Conservation (phyloP, 2,113 vertebrate genomes). For the Labrus mixtus region DNA sequence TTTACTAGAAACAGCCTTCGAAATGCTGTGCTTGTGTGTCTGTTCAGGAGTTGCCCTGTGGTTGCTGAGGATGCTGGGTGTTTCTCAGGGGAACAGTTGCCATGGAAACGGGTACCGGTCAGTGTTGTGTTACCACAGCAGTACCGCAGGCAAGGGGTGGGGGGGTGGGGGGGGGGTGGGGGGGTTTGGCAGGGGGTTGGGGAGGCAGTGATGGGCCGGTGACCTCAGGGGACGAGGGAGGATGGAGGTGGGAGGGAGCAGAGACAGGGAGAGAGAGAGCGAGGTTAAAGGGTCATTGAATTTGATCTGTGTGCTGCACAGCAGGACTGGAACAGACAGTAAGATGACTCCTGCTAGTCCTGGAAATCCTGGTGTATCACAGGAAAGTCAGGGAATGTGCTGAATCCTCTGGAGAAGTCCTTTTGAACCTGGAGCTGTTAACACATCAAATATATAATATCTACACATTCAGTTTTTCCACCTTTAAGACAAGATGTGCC, state of each 20-base stretch:
- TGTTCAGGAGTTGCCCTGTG: conserved; percentile 51
- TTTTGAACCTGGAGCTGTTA: conserved; percentile 4
- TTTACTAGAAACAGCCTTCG: conserved; percentile 69
- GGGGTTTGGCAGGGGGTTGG: conserved; percentile 1
- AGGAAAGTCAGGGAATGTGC: conserved; percentile 38
- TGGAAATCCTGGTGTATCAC: conserved; percentile 62
- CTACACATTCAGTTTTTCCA: background rate
- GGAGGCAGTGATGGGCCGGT: conserved; percentile 59
- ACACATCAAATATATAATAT: background rate
- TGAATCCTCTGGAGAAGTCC: conserved; percentile 21
- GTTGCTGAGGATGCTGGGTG: conserved; percentile 72
- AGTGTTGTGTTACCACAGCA: conserved; percentile 85
- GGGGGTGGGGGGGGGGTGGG: conserved; percentile 26
- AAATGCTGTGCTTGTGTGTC: conserved; percentile 15
- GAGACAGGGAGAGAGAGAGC: conserved; percentile 37
- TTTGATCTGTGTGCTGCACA: conserved; percentile 68
- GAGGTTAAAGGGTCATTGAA: conserved; percentile 78
- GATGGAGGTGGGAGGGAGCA: conserved; percentile 20
- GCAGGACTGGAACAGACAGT: conserved; percentile 56
- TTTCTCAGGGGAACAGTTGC: conserved; percentile 79
- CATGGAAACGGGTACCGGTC: conserved; percentile 81
- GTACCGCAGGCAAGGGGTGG: conserved; percentile 55
- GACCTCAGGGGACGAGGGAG: conserved; percentile 76
- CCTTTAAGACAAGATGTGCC: background rate
- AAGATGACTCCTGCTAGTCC: conserved; percentile 67